Conservation (phyloP, 2,113 vertebrate genomes). For the Psittacula cyanocephala region DNA sequence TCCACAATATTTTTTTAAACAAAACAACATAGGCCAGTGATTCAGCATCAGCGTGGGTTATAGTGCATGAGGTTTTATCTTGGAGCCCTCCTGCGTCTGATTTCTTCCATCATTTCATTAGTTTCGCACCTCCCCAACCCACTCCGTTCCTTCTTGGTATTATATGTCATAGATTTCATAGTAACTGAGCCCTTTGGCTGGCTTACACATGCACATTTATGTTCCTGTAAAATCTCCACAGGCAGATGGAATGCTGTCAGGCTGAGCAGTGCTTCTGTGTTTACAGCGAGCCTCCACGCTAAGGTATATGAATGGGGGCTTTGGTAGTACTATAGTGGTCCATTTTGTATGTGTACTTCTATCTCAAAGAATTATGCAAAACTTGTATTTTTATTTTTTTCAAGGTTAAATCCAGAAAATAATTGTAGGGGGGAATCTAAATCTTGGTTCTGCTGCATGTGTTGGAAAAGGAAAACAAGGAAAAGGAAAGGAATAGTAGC, state of each 20-base stretch:
- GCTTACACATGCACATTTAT: not conserved
- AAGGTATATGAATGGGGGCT: not conserved
- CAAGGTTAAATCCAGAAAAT: not conserved
- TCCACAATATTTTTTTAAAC: not conserved
- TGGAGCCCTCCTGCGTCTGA: not conserved
- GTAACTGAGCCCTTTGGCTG: not conserved
- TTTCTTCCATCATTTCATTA: not conserved
- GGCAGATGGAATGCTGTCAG: not conserved
- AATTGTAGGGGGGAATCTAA: not conserved
- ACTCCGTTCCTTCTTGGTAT: not conserved
- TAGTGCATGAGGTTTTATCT: not conserved
- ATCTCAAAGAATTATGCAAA: not conserved
- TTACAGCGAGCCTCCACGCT: not conserved
- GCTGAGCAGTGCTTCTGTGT: not conserved
- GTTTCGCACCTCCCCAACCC: not conserved
- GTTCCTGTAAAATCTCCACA: not conserved
- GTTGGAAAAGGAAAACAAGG: not conserved
- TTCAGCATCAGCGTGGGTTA: slow-evolving; percentile 30
- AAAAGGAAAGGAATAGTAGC: not conserved
- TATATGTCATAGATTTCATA: not conserved
- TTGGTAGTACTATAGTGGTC: not conserved
- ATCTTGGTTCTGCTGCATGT: not conserved
- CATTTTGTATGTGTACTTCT: not conserved
- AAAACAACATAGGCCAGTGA: slow-evolving; percentile 9
- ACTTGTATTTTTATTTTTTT: not conserved